Base-by-base conservation (phyloP, 2,113 vertebrate species). In the Saimiri boliviensis region DNA sequence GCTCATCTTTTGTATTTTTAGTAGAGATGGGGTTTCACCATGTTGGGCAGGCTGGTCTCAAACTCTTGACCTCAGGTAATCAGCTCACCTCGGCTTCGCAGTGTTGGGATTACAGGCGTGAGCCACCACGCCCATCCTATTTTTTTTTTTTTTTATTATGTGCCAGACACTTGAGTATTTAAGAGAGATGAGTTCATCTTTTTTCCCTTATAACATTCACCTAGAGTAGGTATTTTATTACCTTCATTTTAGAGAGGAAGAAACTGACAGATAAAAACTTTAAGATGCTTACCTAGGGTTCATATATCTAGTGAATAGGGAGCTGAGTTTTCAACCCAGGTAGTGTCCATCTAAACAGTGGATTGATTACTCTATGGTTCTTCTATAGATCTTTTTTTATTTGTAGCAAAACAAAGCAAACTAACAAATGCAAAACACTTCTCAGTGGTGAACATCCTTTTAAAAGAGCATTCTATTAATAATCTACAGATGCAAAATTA, bases 161-260 rank as follows among this genome's bases (percentile, higher is more conserved):
- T 86, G 21, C 20, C 6, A 89, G 60, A 20, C 14, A 89, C 27
- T 86, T 86, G 35, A 42, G 42, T 91, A 84, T 94, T 91, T 94
- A 80, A 95, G 92, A 89, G 42, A 87, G 66, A 94, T 79, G 45
- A 82, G 83, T 37, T 93, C 23, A 45, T 37, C 35, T 42, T 37
- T 35, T 35, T 77, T 11, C 45, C 11, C 58, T 86, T 27, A 89
- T 23, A 76, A 80, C 19, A 71, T 30, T 45, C 54, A 30, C 79
- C 52, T 82, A 88, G 1, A 73, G 16, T 58, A 93, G 5, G 9
- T 77, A 66, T 47, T 94, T 77, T 27, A 45, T 25, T 45, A 71
- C 30, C 32, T 35, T 77, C 25, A 94, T 45, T 84, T 95, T 80
- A 84, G 14, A 85, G 20, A 56, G 13, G 58, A 81, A 91, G n/a